Evolutionary conservation across 2,888 invertebrate genomes (phyloP), one percentile per base, ranked within the genome.

Genomic region (Watsonalla binaria): DNA sequence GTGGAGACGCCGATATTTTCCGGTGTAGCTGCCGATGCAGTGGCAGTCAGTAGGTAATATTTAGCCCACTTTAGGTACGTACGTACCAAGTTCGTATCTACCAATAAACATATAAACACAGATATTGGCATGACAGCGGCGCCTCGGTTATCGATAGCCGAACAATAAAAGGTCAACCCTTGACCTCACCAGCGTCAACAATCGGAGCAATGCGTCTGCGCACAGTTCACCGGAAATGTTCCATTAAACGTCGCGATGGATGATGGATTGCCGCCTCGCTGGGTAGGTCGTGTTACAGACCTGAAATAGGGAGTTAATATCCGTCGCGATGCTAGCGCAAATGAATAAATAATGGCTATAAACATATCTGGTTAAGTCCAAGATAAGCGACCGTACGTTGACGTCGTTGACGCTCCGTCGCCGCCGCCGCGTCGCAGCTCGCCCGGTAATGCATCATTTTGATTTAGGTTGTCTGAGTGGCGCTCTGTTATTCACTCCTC

Each of bases 161-260:
- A 76, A 80, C 78, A 80, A 76, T 76, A 73, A 78, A 79, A 76
- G 80, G 79, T 75, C 73, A 76, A 71, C 72, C 68, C 75, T 75
- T 77, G 79, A 78, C 79, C 79, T 64, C 63, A 50, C 65, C 63
- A 50, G 62, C 61, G 69, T 70, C 71, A 70, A 62, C 74, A 72
- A 74, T 74, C 74, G 60, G 65, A 66, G 70, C 69, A 73, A 73
- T 75, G 72, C 75, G 79, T 74, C 70, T 69, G 71, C 76, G 72
- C 72, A 70, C 65, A 65, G 62, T 63, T 62, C 67, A 57, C 69
- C 77, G 80, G 82, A 82, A 76, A 75, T 66, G 60, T 68, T 63
- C 76, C 80, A 80, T 82, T 76, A 78, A 72, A 72, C 67, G 74
- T 72, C 74, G 72, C 57, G 55, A 58, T 52, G 50, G 50, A 72